A percentile compares a stretch with the other conserved stretches of the same genome.
Conservation (phyloP, 2,797 vertebrate species). For the Lepus oiostolus region DNA sequence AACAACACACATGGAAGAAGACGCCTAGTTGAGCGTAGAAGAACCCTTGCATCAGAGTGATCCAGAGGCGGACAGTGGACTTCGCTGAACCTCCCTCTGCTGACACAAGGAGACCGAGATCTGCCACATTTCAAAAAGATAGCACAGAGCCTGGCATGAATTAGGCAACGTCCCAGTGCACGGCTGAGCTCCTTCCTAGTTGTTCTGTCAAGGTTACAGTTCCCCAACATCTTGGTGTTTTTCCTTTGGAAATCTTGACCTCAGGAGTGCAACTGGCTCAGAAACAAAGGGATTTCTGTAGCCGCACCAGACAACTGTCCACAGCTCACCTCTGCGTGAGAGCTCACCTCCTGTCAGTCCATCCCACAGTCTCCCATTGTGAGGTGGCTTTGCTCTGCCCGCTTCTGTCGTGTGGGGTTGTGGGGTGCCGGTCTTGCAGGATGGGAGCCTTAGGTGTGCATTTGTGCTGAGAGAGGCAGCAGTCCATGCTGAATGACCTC, state of each 20-base stretch:
- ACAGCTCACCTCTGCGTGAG: not conserved
- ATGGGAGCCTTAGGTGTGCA: constrained; percentile 67
- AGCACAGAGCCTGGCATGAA: not conserved
- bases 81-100: not conserved
- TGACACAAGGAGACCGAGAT: not conserved
- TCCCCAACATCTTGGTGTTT: not conserved
- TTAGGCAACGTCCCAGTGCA: not conserved
- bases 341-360: not conserved
- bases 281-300: not conserved
- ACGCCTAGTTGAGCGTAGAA: not conserved
- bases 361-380: not conserved
- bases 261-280: not conserved
- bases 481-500: constrained; percentile 71
- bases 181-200: not conserved
- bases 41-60: not conserved
- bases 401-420: not conserved
- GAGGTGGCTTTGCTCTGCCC: not conserved
- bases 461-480: constrained; percentile 72
- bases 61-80: not conserved
- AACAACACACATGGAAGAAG: not conserved
- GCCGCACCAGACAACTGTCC: not conserved
- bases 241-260: not conserved
- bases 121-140: not conserved
- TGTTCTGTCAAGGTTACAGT: not conserved
- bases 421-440: constrained; percentile 65